Evolutionary conservation across 2,797 vertebrate species (phyloP), one percentile per base, ranked within the genome.

Genomic region (Microctenopoma steveboyesi): DNA sequence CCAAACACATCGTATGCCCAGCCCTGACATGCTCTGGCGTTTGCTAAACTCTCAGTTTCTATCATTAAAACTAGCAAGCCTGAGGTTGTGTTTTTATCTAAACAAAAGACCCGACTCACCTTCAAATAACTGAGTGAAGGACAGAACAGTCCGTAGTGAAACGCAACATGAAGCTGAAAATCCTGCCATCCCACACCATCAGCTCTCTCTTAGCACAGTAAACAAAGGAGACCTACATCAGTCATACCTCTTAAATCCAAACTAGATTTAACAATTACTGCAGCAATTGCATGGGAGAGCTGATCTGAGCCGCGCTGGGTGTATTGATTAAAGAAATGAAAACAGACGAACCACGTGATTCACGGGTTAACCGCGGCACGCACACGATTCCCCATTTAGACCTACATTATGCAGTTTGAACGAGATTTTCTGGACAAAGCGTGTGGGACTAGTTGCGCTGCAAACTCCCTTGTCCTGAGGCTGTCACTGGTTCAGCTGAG

Each of bases 221-320:
- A 49, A 28, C 42, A 7, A 3, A 16, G 43, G 69, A 70, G 39
- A 54, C 51, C 66, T 65, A 53, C 76, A 74, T 63, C 66, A 68
- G 45, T 59, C 64, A 82, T 78, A 85, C 69, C 74, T 66, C 57
- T 63, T 82, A 79, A 72, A 86, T 82, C 61, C 58, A 81, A 91
- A 22, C 22, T 22, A 2, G 22, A 22, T 22, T 22, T 22, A 22
- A 22, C 22, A 22, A 22, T 22, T 22, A 22, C 22, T 22, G 22
- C 22, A 22, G 22, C 1, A 22, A 22, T 1, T 22, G 22, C 22
- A 22, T 22, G 22, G 22, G 22, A 22, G 1, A 22, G 22, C 22
- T 22, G 22, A 22, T 22, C 22, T 22, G 22, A 22, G 22, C 22
- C 22, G 22, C 22, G 22, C 22, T 22, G 22, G 22, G 22, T 22